These are phyloP conservation scores for Eumeta japonica DNA, from an alignment of 1,140 invertebrate species.

Conservation along the genomic window DNA sequence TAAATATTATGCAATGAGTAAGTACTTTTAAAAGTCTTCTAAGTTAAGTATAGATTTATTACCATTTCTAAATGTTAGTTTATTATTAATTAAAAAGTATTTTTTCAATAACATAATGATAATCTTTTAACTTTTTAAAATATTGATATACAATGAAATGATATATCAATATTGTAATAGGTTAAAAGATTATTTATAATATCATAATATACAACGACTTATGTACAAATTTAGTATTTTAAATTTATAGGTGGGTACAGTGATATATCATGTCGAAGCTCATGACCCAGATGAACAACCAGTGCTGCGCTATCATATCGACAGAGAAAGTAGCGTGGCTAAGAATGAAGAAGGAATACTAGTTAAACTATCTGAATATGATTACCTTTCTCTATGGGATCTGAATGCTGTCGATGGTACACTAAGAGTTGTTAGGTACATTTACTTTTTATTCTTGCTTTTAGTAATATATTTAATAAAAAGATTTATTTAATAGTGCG, in stretches of 20 bases:
- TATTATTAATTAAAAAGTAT: too few species aligned
- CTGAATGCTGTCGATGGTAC: conserved; percentile 75
- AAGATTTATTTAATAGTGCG: background rate
- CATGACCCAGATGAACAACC: conserved; percentile 77
- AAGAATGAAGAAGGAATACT: conserved; percentile 76
- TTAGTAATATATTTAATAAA: background rate
- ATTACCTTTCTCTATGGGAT: conserved; percentile 70
- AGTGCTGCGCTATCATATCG: conserved; percentile 72
- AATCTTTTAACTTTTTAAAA: conserved; percentile 6
- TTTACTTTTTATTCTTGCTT: conserved; percentile 2
- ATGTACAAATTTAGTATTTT: too few species aligned
- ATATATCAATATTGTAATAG: too few species aligned
- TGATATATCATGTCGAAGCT: conserved; percentile 69
- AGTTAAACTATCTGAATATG: conserved; percentile 70
- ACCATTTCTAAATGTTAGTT: too few species aligned
- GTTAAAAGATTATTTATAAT: too few species aligned
- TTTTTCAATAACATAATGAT: too few species aligned
- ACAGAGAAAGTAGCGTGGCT: conserved; percentile 69
- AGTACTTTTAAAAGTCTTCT: too few species aligned
- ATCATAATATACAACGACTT: too few species aligned
- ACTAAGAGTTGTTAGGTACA: conserved; percentile 59
- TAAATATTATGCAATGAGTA: too few species aligned
- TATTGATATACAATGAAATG: too few species aligned
- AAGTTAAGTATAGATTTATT: too few species aligned
- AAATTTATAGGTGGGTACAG: conserved; percentile 67